Percentiles rank a stretch among this genome's conserved stretches.
These are phyloP conservation scores for Mystacornis crossleyi DNA, from an alignment of 2,113 vertebrate species.

Conservation along the genomic window DNA sequence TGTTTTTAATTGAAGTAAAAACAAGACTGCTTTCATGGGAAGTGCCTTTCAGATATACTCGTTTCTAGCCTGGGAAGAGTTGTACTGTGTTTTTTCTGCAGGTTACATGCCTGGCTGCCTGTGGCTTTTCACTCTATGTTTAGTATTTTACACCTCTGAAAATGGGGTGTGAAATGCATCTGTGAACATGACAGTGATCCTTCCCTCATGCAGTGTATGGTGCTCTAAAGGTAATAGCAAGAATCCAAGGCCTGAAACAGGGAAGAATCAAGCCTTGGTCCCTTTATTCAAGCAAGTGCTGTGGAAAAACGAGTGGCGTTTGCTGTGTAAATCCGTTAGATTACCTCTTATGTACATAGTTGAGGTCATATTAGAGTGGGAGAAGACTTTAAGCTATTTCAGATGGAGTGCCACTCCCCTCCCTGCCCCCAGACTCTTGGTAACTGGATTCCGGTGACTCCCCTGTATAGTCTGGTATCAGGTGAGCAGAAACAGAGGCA, in stretches of 20 bases:
- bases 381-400: neutral
- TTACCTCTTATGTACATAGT: neutral
- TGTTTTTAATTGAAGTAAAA: constrained; percentile 21
- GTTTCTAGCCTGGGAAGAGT: neutral
- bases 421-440: neutral
- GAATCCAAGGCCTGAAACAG: neutral
- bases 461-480: neutral
- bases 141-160: neutral
- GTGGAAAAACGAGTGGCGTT: neutral
- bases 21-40: constrained; percentile 46
- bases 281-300: neutral
- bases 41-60: neutral
- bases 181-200: fast-evolving
- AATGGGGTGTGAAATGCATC: neutral
- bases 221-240: neutral
- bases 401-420: neutral
- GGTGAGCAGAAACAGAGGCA: neutral
- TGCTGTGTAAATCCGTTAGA: neutral
- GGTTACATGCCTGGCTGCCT: neutral
- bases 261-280: neutral
- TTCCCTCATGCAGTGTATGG: fast-evolving
- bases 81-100: neutral
- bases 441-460: neutral
- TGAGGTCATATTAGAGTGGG: neutral
- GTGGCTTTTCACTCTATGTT: neutral